phyloP scores from a whole-genome alignment of 2,888 invertebrate genomes.

The Sericinus montela region DNA sequence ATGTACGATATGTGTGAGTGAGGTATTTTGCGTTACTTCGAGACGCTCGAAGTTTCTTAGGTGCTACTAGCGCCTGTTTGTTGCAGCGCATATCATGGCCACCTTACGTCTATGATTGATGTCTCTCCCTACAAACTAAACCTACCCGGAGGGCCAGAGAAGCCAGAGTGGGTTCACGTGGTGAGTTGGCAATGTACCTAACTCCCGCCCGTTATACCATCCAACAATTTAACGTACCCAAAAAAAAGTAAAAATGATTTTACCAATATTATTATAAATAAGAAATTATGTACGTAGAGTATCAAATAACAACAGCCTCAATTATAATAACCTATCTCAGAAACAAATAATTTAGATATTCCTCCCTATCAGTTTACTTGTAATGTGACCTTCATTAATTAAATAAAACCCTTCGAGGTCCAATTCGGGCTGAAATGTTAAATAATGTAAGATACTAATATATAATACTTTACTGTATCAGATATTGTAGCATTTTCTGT shows the following conservation, averaged over 20 bases:
- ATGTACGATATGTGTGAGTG: conserved; percentile 18
- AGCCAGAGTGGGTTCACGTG: conserved; percentile 93
- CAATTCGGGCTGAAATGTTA: conserved; percentile 4
- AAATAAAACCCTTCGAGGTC: conserved; percentile 15
- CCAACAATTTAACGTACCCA: background rate
- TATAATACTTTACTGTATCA: no score
- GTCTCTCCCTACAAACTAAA: conserved; percentile 99
- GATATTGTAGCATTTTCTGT: no score
- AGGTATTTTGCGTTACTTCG: conserved; percentile 41
- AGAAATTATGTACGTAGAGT: conserved; percentile 5
- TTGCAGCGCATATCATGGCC: conserved; percentile 99
- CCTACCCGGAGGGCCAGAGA: conserved; percentile 89
- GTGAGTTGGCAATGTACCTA: conserved; percentile 78
- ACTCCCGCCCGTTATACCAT: conserved; percentile 22
- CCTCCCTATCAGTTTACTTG: conserved; percentile 14
- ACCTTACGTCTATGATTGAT: conserved; percentile 96
- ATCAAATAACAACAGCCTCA: conserved; percentile 2
- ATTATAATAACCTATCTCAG: conserved; percentile 12
- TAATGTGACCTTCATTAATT: conserved; percentile 12
- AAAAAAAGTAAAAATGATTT: background rate
- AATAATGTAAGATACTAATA: conserved; percentile 1
- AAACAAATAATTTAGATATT: conserved; percentile 10
- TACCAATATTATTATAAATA: background rate
- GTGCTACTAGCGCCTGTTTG: conserved; percentile 79
- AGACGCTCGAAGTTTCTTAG: conserved; percentile 56